Conservation (phyloP, 2,113 vertebrate genomes). For the Rhadina sibilatrix region DNA sequence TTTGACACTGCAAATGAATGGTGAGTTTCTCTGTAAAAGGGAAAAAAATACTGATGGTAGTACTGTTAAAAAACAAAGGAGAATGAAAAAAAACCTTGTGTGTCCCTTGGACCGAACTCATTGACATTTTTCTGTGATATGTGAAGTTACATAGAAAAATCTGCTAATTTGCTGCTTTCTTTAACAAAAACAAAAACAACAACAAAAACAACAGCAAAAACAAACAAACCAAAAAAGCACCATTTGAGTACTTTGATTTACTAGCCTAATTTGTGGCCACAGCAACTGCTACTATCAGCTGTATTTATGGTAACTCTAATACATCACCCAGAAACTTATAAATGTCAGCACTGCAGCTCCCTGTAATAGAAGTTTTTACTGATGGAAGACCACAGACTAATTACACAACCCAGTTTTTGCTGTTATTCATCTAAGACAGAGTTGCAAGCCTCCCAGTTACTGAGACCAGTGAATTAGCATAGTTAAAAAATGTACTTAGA, state of each 20-base stretch:
- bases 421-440: not conserved
- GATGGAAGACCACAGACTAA: slow-evolving; percentile 4
- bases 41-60: not conserved
- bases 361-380: slow-evolving; percentile 42
- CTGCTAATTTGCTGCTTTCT: slow-evolving; percentile 41
- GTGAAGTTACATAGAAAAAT: slow-evolving; percentile 57
- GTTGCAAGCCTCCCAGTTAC: not conserved
- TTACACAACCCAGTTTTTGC: not conserved
- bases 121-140: slow-evolving; percentile 34
- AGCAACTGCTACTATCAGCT: slow-evolving; percentile 28
- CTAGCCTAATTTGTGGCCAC: slow-evolving; percentile 58
- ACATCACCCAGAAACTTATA: slow-evolving; percentile 42
- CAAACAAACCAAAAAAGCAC: not conserved
- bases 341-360: slow-evolving; percentile 43
- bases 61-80: slow-evolving; percentile 10
- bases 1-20: not conserved
- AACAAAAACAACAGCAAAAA: not conserved
- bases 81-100: not conserved
- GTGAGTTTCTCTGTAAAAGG: not conserved
- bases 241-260: slow-evolving; percentile 55
- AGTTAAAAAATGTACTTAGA: not conserved
- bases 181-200: not conserved
- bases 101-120: not conserved
- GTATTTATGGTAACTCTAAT: slow-evolving; percentile 51
- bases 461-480: not conserved